Conservation (phyloP, 2,797 vertebrate species). For the Rhinichthys osculus region DNA sequence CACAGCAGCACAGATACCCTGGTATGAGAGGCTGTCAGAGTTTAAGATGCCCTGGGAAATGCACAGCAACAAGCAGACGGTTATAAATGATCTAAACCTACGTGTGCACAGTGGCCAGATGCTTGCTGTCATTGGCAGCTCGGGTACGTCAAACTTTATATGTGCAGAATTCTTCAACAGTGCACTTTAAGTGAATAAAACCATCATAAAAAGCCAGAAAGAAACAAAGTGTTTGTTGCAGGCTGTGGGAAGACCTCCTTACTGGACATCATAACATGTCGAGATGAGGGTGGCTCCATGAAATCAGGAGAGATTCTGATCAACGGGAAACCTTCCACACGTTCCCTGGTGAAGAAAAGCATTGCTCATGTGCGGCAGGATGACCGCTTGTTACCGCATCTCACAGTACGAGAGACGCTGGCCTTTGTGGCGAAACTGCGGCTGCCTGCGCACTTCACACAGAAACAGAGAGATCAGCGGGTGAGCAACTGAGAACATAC, state of each 20-base stretch:
- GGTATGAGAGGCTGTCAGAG: slow-evolving; percentile 90
- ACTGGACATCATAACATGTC: slow-evolving; percentile 92
- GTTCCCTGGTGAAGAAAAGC: slow-evolving; percentile 87
- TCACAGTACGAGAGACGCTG: slow-evolving; percentile 92
- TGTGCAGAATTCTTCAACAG: neutral
- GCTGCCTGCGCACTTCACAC: slow-evolving; percentile 87
- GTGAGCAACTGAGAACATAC: slow-evolving; percentile 70
- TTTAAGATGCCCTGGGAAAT: slow-evolving; percentile 89
- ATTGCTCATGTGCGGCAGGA: slow-evolving; percentile 92
- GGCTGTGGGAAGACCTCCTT: slow-evolving; percentile 91
- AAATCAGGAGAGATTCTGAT: slow-evolving; percentile 86
- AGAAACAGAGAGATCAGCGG: slow-evolving; percentile 89
- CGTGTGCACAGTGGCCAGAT: slow-evolving; percentile 92
- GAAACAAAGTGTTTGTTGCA: slow-evolving; percentile 62
- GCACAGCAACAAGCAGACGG: slow-evolving; percentile 75
- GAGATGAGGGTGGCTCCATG: slow-evolving; percentile 84
- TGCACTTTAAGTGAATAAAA: neutral
- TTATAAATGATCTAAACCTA: slow-evolving; percentile 88
- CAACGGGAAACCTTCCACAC: slow-evolving; percentile 85
- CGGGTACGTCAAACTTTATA: slow-evolving; percentile 77
- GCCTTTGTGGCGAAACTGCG: slow-evolving; percentile 89
- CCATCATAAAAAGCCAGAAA: neutral
- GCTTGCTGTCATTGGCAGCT: slow-evolving; percentile 94
- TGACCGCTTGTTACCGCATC: slow-evolving; percentile 91
- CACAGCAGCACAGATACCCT: slow-evolving; percentile 88